Conservation (phyloP, 2,888 invertebrate genomes). For the Tetramorium bicarinatum region DNA sequence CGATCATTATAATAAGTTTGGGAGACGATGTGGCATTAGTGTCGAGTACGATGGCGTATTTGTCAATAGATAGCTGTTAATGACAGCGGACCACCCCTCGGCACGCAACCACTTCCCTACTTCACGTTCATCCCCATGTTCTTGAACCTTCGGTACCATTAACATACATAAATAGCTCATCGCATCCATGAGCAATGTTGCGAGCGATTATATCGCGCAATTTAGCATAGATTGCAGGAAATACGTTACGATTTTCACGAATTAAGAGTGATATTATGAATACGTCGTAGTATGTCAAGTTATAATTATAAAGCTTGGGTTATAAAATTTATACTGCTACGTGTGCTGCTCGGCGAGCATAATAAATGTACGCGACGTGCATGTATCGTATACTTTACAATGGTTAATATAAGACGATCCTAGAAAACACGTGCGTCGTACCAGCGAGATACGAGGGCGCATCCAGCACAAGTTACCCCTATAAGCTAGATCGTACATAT, state of each 20-base stretch:
- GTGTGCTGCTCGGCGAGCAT: neutral
- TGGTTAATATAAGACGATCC: slow-evolving; percentile 6
- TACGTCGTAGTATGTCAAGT: neutral
- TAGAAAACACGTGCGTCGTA: neutral
- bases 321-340: slow-evolving; percentile 5
- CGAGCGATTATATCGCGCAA: neutral
- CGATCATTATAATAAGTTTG: slow-evolving; percentile 73
- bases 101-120: slow-evolving; percentile 59
- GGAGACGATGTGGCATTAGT: slow-evolving; percentile 75
- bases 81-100: slow-evolving; percentile 75
- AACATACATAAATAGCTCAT: slow-evolving; percentile 42
- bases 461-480: slow-evolving; percentile 11
- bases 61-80: slow-evolving; percentile 79
- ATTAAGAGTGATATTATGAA: neutral
- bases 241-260: neutral
- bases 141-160: slow-evolving; percentile 57
- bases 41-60: slow-evolving; percentile 76
- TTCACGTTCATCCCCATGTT: slow-evolving; percentile 60
- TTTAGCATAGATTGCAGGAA: slow-evolving; percentile 4
- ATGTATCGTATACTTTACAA: slow-evolving; percentile 7
- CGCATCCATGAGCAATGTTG: neutral
- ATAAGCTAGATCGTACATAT: slow-evolving; percentile 4
- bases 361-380: neutral
- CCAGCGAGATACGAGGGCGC: slow-evolving; percentile 5
- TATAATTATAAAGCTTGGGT: slow-evolving; percentile 2